Evolutionary conservation across 53 echinoderm and acorn worm species (phyloP).

Genomic region (Apostichopus leukothele): DNA sequence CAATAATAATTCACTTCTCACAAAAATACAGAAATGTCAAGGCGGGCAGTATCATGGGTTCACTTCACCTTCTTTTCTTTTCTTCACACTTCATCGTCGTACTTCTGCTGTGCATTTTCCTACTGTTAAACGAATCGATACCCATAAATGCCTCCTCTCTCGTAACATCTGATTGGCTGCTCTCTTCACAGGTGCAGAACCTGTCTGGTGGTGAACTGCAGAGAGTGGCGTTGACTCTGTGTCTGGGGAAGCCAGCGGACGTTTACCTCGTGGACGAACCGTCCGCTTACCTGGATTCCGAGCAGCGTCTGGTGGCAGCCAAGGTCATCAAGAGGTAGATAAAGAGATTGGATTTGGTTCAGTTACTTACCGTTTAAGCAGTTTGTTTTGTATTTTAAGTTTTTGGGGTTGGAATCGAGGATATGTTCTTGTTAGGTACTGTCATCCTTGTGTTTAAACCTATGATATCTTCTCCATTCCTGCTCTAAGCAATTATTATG

Average conservation of each 20-base stretch:
- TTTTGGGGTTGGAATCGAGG: background rate
- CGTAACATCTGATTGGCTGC: no score
- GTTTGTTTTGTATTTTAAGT: background rate
- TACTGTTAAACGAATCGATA: no score
- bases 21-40: no score
- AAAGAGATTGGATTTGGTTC: no score
- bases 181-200: slow-evolving; percentile 69
- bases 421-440: background rate
- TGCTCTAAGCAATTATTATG: no score
- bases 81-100: no score
- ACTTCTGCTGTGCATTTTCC: no score
- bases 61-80: no score
- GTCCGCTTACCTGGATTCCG: slow-evolving; percentile 94
- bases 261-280: slow-evolving; percentile 97
- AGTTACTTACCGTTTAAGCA: background rate
- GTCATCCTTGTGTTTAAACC: background rate
- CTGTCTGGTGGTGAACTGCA: slow-evolving; percentile 97
- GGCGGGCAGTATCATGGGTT: no score
- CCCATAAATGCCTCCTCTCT: no score
- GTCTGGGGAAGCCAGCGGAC: slow-evolving; percentile 93
- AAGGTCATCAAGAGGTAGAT: slow-evolving; percentile 97
- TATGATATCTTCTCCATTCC: background rate
- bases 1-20: no score
- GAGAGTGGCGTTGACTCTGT: slow-evolving; percentile 87
- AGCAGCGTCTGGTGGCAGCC: slow-evolving; percentile 96